Base-by-base conservation (phyloP, 2,888 invertebrate genomes). In the Agrypnus murinus region DNA sequence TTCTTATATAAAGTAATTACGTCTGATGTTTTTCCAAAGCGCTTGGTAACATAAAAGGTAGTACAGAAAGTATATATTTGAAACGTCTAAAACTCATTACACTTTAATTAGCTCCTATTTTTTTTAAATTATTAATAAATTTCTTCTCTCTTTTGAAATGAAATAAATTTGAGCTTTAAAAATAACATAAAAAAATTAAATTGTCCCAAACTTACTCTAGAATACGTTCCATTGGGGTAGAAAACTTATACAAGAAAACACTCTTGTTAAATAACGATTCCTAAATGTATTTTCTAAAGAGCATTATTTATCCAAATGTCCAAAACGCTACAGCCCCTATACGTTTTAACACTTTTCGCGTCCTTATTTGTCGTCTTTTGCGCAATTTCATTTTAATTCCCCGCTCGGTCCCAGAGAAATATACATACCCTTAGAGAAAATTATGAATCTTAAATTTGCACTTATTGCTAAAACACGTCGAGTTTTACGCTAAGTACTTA, bases 1-100 rank as follows among this genome's bases (percentile, higher is more conserved):
- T 53, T 53, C 53, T 53, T 53, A 32, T 53, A 32, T 53, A 53
- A 53, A 53, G 14, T 32, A 32, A 53, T 34, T 53, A 15, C 15
- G 53, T 6, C n/a, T 14, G 25, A 53, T 53, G 53, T 32, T 53
- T 46, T 53, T 53, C 32, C 34, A 8, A 53, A 34, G 31, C 40
- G n/a, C 36, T 10, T 40, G 3, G 31, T 6, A 50, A 3, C 32
- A 8, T 0, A 9, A 25, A 4, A 53, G 1, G 32, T n/a, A n/a
- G n/a, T 31, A 32, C 53, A 12, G 53, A 53, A 34, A 46, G 8
- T 25, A 25, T 15, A 2, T 9, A 19, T 7, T 43, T 12, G 7
- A 7, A 43, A 12, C 10, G 12, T 3, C 12, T 43, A 7, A n/a
- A 43, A 43, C 14, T 43, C 12, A 7, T 25, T 25, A 25, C 2